phyloP scores from a whole-genome alignment of 2,797 vertebrate genomes.

The Okamejei kenojei region DNA sequence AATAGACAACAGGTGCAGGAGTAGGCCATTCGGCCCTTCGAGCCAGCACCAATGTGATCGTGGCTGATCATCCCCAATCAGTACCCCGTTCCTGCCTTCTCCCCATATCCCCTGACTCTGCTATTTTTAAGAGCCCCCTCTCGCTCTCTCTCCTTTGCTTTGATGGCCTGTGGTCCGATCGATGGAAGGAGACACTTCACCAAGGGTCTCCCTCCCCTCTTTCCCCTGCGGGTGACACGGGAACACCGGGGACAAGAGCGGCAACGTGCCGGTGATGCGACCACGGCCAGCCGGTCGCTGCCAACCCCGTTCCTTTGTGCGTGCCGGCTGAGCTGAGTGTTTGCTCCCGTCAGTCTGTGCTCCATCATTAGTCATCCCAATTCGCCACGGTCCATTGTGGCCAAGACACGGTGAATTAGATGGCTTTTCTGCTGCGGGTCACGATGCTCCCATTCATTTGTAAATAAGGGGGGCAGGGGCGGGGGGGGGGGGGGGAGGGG shows the following conservation, averaged over 20 bases:
- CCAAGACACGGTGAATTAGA: constrained; percentile 70
- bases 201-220: background rate
- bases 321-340: constrained; percentile 61
- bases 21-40: too few species aligned
- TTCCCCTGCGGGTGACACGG: background rate
- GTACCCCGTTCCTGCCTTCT: too few species aligned
- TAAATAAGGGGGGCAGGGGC: constrained; percentile 53
- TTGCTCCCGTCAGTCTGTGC: constrained; percentile 61
- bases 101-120: too few species aligned
- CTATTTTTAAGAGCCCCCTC: too few species aligned
- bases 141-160: too few species aligned
- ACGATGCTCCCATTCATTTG: constrained; percentile 69
- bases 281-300: background rate
- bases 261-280: background rate
- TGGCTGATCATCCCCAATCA: too few species aligned
- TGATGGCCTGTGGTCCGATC: background rate
- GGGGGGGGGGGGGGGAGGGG: too few species aligned
- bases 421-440: constrained; percentile 64
- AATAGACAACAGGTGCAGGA: too few species aligned
- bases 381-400: constrained; percentile 70
- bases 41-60: too few species aligned
- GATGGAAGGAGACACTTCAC: background rate
- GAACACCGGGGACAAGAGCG: background rate
- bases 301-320: background rate
- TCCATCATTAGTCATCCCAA: constrained; percentile 74